Evolutionary conservation across 92 coral and sea anemone genomes (phyloP).

Genomic region (Muricea muricata): DNA sequence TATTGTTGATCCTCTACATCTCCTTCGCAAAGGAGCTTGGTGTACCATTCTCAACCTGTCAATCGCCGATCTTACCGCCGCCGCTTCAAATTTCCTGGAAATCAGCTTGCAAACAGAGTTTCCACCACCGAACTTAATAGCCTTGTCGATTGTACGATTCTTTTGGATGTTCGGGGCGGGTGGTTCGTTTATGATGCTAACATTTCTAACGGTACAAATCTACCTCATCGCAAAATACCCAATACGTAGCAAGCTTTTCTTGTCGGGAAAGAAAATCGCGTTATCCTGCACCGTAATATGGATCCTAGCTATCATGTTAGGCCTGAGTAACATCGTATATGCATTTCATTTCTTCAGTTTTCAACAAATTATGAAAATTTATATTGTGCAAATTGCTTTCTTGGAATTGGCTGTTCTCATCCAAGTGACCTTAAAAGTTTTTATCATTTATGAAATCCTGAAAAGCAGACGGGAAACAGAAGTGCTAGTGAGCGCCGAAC

Average conservation of each 20-base stretch:
- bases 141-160: background rate
- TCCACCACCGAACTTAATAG: background rate
- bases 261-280: constrained; percentile 55
- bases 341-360: background rate
- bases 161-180: background rate
- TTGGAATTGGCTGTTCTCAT: constrained; percentile 24
- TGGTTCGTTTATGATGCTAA: constrained; percentile 19
- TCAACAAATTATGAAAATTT: background rate
- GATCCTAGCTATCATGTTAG: constrained; percentile 71
- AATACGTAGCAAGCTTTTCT: background rate
- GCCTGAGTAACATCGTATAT: background rate
- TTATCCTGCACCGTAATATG: constrained; percentile 74
- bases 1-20: background rate
- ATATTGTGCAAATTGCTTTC: background rate
- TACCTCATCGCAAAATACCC: constrained; percentile 34
- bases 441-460: background rate
- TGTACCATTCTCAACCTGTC: constrained; percentile 4
- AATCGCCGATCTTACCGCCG: background rate
- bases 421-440: background rate
- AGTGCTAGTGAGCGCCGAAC: background rate
- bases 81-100: background rate
- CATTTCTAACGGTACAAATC: constrained; percentile 9
- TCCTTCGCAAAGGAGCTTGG: constrained; percentile 8
- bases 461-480: background rate
- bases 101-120: background rate